Conservation (phyloP, 2,888 invertebrate species). For the Smittia sp. region DNA sequence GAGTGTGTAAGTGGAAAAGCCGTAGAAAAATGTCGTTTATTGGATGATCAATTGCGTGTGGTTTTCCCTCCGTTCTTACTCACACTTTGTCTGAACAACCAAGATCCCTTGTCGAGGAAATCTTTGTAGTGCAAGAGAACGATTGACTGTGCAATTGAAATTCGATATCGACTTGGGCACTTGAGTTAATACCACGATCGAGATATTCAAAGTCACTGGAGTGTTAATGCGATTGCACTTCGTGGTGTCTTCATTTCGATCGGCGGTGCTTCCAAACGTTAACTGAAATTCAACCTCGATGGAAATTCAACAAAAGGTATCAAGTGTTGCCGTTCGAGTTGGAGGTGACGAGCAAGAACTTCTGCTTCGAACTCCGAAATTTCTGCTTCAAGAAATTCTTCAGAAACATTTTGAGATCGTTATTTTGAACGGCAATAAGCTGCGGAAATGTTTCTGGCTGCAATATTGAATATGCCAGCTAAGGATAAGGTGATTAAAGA, state of each 20-base stretch:
- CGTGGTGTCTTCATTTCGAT: background rate
- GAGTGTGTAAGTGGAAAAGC: slow-evolving; percentile 38
- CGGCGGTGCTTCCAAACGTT: background rate
- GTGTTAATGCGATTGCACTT: slow-evolving; percentile 37
- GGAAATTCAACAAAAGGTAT: slow-evolving; percentile 6
- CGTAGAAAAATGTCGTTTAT: slow-evolving; percentile 26
- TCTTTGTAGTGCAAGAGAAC: too few species aligned
- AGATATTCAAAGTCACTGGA: slow-evolving; percentile 17
- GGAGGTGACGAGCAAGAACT: too few species aligned
- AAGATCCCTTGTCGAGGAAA: too few species aligned
- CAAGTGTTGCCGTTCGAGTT: background rate
- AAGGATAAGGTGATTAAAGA: too few species aligned
- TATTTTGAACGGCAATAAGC: too few species aligned
- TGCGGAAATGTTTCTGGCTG: too few species aligned
- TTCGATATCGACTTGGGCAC: background rate
- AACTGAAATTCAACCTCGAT: slow-evolving; percentile 16
- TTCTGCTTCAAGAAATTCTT: too few species aligned
- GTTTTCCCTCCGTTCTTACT: slow-evolving; percentile 2
- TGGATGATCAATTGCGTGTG: slow-evolving; percentile 35
- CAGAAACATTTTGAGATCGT: too few species aligned
- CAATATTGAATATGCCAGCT: too few species aligned
- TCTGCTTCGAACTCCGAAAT: too few species aligned
- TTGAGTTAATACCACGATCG: background rate
- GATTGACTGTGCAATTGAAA: background rate
- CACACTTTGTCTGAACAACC: background rate